Evolutionary conservation across 2,797 vertebrate genomes (phyloP).

Genomic region (Rhinichthys osculus): DNA sequence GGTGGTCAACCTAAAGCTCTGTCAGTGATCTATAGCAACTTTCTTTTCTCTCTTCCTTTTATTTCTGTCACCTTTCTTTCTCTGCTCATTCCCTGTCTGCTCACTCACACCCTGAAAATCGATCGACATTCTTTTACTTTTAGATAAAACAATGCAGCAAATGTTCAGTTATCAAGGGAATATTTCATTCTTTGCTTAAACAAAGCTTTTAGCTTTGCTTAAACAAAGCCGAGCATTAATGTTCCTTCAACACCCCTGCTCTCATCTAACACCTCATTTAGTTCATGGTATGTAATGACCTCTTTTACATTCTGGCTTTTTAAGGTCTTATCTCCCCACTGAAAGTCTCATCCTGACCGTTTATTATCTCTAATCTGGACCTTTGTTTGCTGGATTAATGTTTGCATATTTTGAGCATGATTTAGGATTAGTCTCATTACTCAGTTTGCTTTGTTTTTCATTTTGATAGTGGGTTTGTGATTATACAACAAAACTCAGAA

Average conservation of each 20-base stretch:
- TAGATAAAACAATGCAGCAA: conserved; percentile 1
- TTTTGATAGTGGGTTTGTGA: background rate
- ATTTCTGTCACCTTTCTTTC: conserved; percentile 23
- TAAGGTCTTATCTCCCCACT: background rate
- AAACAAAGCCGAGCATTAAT: conserved; percentile 1
- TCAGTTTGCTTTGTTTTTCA: background rate
- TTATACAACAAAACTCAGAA: background rate
- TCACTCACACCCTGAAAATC: background rate
- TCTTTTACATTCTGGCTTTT: background rate
- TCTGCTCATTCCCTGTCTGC: background rate
- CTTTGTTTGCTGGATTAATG: background rate
- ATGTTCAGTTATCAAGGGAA: background rate
- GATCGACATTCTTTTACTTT: background rate
- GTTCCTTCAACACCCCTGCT: background rate
- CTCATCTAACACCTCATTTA: background rate
- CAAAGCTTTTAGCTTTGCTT: conserved; percentile 32
- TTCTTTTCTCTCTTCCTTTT: background rate
- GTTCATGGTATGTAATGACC: conserved; percentile 11
- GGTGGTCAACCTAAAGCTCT: conserved; percentile 29
- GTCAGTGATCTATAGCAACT: conserved; percentile 10
- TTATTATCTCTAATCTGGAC: conserved; percentile 31
- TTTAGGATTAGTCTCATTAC: background rate
- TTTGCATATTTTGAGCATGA: background rate
- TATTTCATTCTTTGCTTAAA: conserved; percentile 20
- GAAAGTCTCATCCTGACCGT: background rate